These are phyloP conservation scores for Symphodus melops DNA, from an alignment of 2,113 vertebrate genomes.

Conservation along the genomic window DNA sequence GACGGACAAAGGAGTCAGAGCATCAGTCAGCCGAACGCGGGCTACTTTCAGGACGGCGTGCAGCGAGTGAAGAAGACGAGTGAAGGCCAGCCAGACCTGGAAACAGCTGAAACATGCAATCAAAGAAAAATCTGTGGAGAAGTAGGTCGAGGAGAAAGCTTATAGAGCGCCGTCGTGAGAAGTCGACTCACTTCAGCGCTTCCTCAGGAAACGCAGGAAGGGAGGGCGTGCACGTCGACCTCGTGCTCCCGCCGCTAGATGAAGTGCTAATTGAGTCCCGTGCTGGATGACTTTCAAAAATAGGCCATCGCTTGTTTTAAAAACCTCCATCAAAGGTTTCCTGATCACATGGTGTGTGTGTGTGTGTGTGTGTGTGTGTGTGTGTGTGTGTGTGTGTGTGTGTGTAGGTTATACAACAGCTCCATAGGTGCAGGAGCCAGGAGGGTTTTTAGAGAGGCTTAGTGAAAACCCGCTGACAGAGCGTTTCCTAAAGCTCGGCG, in stretches of 20 bases:
- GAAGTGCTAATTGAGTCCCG: conserved; percentile 71
- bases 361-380: conserved; percentile 7
- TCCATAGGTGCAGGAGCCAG: conserved; percentile 47
- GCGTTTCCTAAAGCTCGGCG: conserved; percentile 53
- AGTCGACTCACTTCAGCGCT: conserved; percentile 46
- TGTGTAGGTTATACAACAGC: conserved; percentile 49
- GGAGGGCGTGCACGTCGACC: conserved; percentile 40
- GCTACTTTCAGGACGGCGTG: conserved; percentile 27
- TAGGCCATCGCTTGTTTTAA: conserved; percentile 56
- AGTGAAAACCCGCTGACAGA: conserved; percentile 54
- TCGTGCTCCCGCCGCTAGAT: conserved; percentile 43
- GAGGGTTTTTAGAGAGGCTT: conserved; percentile 39
- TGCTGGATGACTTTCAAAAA: conserved; percentile 64
- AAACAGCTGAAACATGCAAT: conserved; percentile 44
- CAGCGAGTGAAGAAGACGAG: conserved; percentile 20
- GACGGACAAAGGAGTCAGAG: conserved; percentile 39
- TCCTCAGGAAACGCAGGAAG: conserved; percentile 73
- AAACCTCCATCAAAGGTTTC: conserved; percentile 50
- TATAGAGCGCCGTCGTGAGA: conserved; percentile 6
- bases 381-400: conserved; percentile 3
- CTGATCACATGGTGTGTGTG: conserved; percentile 30
- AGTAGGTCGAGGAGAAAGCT: conserved; percentile 30
- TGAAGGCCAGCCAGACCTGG: conserved; percentile 24
- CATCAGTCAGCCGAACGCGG: conserved; percentile 46
- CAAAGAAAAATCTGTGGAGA: background rate